Base-by-base conservation (phyloP, 1,140 invertebrate genomes). In the Daktulosphaira vitifoliae region DNA sequence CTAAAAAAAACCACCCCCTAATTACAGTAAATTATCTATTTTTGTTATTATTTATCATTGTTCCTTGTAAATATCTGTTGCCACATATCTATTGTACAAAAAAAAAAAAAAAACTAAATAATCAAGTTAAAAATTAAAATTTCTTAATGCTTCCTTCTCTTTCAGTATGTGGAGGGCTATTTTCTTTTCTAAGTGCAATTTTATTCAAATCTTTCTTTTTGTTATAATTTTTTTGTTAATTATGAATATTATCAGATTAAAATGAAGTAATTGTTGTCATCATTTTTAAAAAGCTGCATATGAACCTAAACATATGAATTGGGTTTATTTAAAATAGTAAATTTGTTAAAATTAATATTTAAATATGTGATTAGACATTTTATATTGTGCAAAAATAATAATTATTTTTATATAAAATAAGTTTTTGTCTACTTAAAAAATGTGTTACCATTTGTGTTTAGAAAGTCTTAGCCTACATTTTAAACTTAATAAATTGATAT, bases 371-470 rank as follows among this genome's bases (percentile, higher is more conserved):
- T 62, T 62, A 18, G 18, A 62, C 56, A 62, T 62, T 62, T 62
- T 62, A 62, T 62, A 62, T 48, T 48, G 18, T 29, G 18, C 56
- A 46, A 62, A 48, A 46, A 59, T 38, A 48, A 42, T 62, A 46
- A 29, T 46, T 39, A 26, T 62, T 29, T 62, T 62, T 62, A 46
- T 62, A 33, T 62, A 29, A 62, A 62, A 48, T 48, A 33, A 62
- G 42, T 46, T 62, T 48, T 62, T 62, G 56, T 62, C 56, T 62
- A 62, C 56, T 62, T 62, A 62, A 62, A 29, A 48, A 62, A 62
- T 48, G 56, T 62, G 56, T 62, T 62, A 62, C 56, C 56, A 62
- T 62, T 62, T 62, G 56, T 62, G 42, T 62, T 62, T 62, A 62
- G 56, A 62, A 62, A 62, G 56, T 46, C 46, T 62, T 62, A 62